Percentiles rank a stretch among this genome's conserved stretches.
phyloP scores from a whole-genome alignment of 2,888 invertebrate genomes.

The Acleris emargana region DNA sequence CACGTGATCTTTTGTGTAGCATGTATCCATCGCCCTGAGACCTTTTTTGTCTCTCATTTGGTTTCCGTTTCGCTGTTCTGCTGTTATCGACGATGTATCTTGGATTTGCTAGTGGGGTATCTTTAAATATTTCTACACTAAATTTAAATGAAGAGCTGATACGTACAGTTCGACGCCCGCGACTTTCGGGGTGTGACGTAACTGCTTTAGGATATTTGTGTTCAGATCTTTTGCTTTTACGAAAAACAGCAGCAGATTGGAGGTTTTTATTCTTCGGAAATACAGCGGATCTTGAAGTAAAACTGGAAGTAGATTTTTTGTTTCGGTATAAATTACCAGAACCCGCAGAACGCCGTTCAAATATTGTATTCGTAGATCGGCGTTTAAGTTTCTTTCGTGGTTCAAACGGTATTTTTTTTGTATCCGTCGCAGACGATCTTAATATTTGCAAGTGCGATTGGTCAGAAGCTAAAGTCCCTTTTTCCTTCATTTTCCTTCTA shows the following conservation, averaged over 20 bases:
- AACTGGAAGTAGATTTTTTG: conserved; percentile 48
- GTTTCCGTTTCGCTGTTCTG: conserved; percentile 6
- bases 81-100: conserved; percentile 20
- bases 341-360: background rate
- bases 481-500: conserved; percentile 27
- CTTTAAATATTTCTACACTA: conserved; percentile 44
- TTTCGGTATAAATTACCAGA: conserved; percentile 40
- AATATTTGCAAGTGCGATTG: background rate
- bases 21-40: conserved; percentile 39
- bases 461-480: background rate
- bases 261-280: conserved; percentile 44
- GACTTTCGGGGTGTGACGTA: conserved; percentile 29
- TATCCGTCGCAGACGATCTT: background rate
- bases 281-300: conserved; percentile 40
- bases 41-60: conserved; percentile 22
- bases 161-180: conserved; percentile 33
- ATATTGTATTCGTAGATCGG: background rate
- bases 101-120: conserved; percentile 21
- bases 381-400: background rate
- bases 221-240: conserved; percentile 36
- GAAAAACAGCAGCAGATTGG: conserved; percentile 42
- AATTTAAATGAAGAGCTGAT: conserved; percentile 43
- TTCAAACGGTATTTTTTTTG: background rate
- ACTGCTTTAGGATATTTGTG: conserved; percentile 20
- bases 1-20: background rate